Evolutionary conservation across 2,113 vertebrate genomes (phyloP), one percentile per base, ranked within the genome.

Genomic region (Holacanthus passer): DNA sequence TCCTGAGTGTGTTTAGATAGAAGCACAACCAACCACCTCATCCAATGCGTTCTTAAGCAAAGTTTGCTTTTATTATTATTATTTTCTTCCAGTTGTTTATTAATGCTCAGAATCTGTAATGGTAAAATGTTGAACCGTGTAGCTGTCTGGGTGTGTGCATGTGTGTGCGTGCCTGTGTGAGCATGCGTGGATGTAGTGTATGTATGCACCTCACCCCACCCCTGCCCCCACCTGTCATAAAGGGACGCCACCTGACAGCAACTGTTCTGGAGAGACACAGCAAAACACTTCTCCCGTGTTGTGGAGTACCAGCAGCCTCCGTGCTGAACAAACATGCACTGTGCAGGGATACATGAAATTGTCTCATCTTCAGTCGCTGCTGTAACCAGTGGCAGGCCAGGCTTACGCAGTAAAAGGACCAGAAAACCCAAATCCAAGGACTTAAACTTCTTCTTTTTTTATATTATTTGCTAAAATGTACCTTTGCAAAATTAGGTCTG

Each of bases 11-110:
- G 81, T 93, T 90, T 79, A 85, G 76, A 87, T 73, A 72, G 78
- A 90, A 92, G 91, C 92, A 92, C 92, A 93, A 92, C 90, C 92
- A 82, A 91, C 83, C 89, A 90, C 93, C 90, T 93, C 90, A 91
- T 90, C 84, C 73, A 35, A 66, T 77, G 69, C 24, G 59, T 82
- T 91, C 79, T 83, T 72, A 84, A 87, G 81, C 79, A 78, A 86
- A 77, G 19, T 79, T 74, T 67, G 52, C 37, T 83, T 81, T 81
- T 77, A 39, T 74, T 60, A 43, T 77, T 50, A 17, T 55, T 71
- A 52, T 55, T 55, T 68, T 58, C 62, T 77, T 47, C 43, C 71
- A 65, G 47, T 83, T 87, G 75, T 83, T 85, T 47, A 72, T 84
- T 73, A 80, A 88, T 84, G 75, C 79, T 89, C 83, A 76, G 66